Conservation (phyloP, 2,113 vertebrate genomes). For the Microtus richardsoni region DNA sequence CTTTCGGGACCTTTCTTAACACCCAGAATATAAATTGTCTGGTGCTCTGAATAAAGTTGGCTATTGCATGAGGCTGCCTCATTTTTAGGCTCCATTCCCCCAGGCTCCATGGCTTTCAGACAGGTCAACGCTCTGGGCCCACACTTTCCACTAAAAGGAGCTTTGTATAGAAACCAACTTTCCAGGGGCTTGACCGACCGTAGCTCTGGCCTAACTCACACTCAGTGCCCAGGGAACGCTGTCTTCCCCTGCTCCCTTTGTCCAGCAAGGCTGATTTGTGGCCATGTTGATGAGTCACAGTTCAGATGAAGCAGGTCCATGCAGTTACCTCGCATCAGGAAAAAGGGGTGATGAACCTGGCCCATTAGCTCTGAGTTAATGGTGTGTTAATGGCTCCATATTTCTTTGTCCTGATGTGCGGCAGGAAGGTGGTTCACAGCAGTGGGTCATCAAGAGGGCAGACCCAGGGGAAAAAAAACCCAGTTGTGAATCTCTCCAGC, state of each 20-base stretch:
- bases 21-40: background rate
- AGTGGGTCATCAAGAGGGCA: constrained; percentile 6
- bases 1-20: background rate
- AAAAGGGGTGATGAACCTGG: constrained; percentile 21
- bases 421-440: background rate
- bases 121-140: background rate
- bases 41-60: background rate
- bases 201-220: background rate
- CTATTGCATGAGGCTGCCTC: background rate
- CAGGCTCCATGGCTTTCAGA: background rate
- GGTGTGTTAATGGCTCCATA: constrained; percentile 1
- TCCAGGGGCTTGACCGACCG: too few species aligned
- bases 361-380: background rate
- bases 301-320: background rate
- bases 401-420: background rate
- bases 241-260: background rate
- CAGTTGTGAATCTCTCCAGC: background rate
- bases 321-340: background rate
- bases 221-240: background rate
- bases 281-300: background rate
- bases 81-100: background rate
- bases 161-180: background rate
- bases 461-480: background rate
- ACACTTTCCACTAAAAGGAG: background rate
- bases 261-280: background rate